Percentiles rank a stretch among this genome's conserved stretches.
Evolutionary conservation across 2,888 invertebrate species (phyloP).

Genomic region (Oscheius sp.): DNA sequence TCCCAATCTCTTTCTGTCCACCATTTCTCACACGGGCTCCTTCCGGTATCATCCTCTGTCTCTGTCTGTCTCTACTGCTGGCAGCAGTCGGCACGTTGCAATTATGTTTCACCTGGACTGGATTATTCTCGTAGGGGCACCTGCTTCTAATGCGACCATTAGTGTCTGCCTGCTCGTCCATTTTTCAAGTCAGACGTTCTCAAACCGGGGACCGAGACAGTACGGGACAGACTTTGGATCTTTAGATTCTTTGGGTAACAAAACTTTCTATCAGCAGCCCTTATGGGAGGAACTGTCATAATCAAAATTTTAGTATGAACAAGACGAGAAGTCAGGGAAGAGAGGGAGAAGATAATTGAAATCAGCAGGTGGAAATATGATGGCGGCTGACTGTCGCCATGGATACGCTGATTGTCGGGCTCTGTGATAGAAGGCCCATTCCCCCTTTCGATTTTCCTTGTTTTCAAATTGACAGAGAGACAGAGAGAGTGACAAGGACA

Average conservation of each 20-base stretch:
- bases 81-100: constrained; percentile 14
- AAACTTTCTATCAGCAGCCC: too few species aligned
- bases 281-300: neutral
- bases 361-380: constrained; percentile 32
- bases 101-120: constrained; percentile 34
- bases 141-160: constrained; percentile 30
- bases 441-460: neutral
- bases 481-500: neutral
- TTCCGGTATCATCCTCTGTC: neutral
- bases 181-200: neutral
- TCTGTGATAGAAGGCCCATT: constrained; percentile 17
- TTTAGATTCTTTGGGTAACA: too few species aligned
- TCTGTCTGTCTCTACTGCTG: too few species aligned
- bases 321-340: neutral
- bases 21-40: constrained; percentile 8
- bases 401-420: constrained; percentile 34
- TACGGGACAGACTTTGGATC: too few species aligned
- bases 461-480: neutral
- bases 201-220: neutral
- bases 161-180: neutral
- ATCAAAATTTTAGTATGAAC: neutral
- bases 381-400: constrained; percentile 30
- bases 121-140: constrained; percentile 29
- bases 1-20: neutral
- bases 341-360: constrained; percentile 21